Percentiles rank a stretch among this genome's conserved stretches.
phyloP scores from a whole-genome alignment of 2,113 vertebrate genomes.

The Eurystomus gularis region DNA sequence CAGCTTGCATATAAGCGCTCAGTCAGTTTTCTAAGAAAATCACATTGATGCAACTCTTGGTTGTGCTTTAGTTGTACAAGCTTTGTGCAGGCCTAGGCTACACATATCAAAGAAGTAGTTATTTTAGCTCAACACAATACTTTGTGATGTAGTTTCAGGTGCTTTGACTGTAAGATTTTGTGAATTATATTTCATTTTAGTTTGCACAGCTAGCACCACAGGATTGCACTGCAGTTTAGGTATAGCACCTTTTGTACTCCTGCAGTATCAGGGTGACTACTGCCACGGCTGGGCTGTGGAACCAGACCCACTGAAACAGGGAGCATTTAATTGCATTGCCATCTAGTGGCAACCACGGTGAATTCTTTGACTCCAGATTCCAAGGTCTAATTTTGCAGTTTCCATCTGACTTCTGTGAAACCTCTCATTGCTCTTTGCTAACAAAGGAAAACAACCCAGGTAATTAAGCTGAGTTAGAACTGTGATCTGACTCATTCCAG shows the following conservation, averaged over 20 bases:
- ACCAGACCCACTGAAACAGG: not conserved
- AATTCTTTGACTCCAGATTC: not conserved
- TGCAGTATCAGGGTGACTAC: fast-evolving
- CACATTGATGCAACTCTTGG: fast-evolving
- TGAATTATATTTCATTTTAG: not conserved
- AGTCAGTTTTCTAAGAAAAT: not conserved
- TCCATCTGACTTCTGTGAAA: constrained; percentile 19
- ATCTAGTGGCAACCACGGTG: not conserved
- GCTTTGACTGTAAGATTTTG: not conserved
- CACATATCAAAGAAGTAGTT: not conserved
- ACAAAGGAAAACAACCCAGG: not conserved
- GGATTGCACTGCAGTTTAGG: not conserved
- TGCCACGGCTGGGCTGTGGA: fast-evolving
- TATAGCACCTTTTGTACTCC: fast-evolving
- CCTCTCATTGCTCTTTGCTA: constrained; percentile 1
- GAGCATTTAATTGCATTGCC: not conserved
- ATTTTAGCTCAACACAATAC: not conserved
- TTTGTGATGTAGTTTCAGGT: not conserved
- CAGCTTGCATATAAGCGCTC: not conserved
- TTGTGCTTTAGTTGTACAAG: not conserved
- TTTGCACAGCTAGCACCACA: not conserved
- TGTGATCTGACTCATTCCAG: constrained; percentile 46
- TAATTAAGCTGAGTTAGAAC: constrained; percentile 45
- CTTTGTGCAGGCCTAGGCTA: not conserved
- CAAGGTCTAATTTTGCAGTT: not conserved